These are phyloP conservation scores for Cathartes aura DNA, from an alignment of 2,113 vertebrate species.

Conservation along the genomic window DNA sequence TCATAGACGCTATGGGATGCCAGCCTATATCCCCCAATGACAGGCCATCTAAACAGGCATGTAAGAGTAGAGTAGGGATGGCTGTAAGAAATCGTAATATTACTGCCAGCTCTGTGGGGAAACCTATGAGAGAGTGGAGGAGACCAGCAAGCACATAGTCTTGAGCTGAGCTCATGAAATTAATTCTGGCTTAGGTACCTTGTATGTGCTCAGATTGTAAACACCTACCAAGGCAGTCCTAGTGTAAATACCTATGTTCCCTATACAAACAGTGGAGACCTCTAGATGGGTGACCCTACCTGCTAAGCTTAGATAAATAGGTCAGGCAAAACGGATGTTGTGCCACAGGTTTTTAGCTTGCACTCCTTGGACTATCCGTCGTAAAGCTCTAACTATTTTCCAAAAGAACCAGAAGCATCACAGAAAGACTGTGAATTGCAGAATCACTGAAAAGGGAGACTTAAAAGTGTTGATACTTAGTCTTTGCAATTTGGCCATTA, in stretches of 20 bases:
- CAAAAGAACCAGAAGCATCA: not conserved
- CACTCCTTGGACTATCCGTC: not conserved
- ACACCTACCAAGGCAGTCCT: not conserved
- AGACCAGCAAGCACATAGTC: not conserved
- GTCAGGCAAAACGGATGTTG: not conserved
- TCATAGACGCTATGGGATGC: not conserved
- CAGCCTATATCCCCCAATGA: not conserved
- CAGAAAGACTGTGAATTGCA: not conserved
- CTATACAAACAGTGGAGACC: not conserved
- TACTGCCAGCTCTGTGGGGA: not conserved
- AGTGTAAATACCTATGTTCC: not conserved
- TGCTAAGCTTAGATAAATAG: not conserved
- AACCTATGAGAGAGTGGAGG: not conserved
- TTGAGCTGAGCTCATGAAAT: not conserved
- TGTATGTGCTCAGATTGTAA: not conserved
- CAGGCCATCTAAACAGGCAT: not conserved
- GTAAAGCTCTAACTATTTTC: not conserved
- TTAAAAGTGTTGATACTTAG: not conserved
- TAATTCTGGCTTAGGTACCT: not conserved
- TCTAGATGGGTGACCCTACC: not conserved
- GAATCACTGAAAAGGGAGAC: not conserved
- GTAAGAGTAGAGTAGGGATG: accelerated
- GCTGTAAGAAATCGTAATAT: not conserved
- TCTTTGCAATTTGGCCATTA: not conserved
- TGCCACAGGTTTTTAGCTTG: not conserved